Conservation (phyloP, 2,797 vertebrate genomes). For the Thalassophryne amazonica region DNA sequence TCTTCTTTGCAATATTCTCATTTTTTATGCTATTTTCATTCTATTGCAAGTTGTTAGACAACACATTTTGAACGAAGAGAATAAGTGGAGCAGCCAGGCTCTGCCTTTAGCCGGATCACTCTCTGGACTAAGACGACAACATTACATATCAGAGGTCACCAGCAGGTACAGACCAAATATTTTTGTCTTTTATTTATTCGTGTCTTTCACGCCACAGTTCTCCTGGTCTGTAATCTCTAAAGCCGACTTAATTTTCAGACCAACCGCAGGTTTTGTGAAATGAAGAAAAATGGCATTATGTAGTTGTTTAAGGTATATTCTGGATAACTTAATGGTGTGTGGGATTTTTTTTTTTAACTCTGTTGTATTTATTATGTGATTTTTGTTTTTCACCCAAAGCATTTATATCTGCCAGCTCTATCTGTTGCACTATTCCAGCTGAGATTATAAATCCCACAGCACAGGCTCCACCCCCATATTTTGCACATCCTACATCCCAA, state of each 20-base stretch:
- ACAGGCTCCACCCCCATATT: constrained; percentile 44
- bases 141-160: too few species aligned
- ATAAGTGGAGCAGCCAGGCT: background rate
- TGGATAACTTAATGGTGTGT: constrained; percentile 26
- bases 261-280: constrained; percentile 5
- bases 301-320: constrained; percentile 33
- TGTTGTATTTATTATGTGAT: constrained; percentile 3
- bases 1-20: constrained; percentile 14
- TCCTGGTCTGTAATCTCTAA: too few species aligned
- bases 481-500: constrained; percentile 67
- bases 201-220: too few species aligned
- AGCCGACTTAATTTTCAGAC: background rate
- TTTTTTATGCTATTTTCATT: background rate
- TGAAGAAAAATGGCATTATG: constrained; percentile 27
- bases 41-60: constrained; percentile 12
- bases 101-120: background rate
- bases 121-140: background rate
- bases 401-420: constrained; percentile 50
- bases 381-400: constrained; percentile 50
- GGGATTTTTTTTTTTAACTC: constrained; percentile 34
- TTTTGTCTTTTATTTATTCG: constrained; percentile 1
- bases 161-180: constrained; percentile 21
- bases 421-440: constrained; percentile 67
- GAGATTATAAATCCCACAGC: constrained; percentile 68
- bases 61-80: constrained; percentile 44